Evolutionary conservation across 2,888 invertebrate species (phyloP).

Genomic region (Ichneumoninae sp.): DNA sequence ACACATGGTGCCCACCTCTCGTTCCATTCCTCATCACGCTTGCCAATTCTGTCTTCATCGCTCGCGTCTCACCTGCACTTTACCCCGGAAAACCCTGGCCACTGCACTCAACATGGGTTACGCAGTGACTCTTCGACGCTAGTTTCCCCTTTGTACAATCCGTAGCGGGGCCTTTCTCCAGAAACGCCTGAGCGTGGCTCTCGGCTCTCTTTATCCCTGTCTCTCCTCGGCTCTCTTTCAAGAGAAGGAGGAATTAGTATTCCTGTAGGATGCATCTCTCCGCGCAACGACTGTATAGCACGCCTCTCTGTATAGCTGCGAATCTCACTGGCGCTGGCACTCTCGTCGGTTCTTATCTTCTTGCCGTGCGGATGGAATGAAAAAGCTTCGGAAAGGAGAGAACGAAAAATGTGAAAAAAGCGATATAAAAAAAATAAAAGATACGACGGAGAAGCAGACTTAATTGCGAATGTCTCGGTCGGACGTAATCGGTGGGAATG

Average conservation of each 20-base stretch:
- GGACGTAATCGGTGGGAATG: slow-evolving; percentile 43
- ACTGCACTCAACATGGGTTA: slow-evolving; percentile 52
- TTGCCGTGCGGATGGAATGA: slow-evolving; percentile 27
- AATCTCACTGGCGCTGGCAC: slow-evolving; percentile 14
- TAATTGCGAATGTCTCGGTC: slow-evolving; percentile 47
- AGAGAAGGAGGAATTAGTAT: slow-evolving; percentile 73
- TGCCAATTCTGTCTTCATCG: slow-evolving; percentile 40
- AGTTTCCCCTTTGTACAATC: slow-evolving; percentile 64
- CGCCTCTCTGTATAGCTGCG: slow-evolving; percentile 11
- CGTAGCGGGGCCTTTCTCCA: slow-evolving; percentile 38
- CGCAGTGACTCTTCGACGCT: slow-evolving; percentile 30
- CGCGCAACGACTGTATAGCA: slow-evolving; percentile 16
- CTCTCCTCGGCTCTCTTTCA: slow-evolving; percentile 2
- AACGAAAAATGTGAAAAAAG: slow-evolving; percentile 5
- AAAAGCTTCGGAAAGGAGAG: slow-evolving; percentile 24
- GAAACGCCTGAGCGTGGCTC: slow-evolving; percentile 33
- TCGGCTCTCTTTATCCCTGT: background rate
- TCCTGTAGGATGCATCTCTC: slow-evolving; percentile 64
- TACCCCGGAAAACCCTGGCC: slow-evolving; percentile 16
- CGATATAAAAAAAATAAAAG: background rate
- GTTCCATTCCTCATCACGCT: slow-evolving; percentile 23
- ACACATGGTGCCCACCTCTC: no score
- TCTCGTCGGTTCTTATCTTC: slow-evolving; percentile 36
- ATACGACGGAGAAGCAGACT: slow-evolving; percentile 18
- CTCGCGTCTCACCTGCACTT: slow-evolving; percentile 32